A percentile compares a stretch with the other conserved stretches of the same genome.
These are phyloP conservation scores for Columbina picui DNA, from an alignment of 2,113 vertebrate genomes.

Conservation along the genomic window DNA sequence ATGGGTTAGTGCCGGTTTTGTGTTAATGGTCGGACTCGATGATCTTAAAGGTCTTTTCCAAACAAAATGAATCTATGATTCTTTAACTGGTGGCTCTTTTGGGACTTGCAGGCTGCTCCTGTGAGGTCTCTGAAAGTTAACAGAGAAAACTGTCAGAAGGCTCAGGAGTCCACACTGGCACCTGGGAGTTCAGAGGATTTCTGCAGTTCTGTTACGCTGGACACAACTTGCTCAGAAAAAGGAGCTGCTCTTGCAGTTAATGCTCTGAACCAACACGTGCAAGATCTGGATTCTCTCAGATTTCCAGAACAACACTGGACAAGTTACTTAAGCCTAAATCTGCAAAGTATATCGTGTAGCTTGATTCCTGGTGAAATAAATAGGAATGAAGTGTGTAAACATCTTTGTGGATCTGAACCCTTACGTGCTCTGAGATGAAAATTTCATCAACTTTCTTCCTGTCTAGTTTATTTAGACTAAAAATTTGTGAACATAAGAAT, in stretches of 20 bases:
- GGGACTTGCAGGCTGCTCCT: not conserved
- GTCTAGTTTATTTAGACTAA: not conserved
- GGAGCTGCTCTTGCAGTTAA: not conserved
- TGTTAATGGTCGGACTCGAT: too few relatives aligned
- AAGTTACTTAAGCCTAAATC: not conserved
- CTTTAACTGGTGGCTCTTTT: not conserved
- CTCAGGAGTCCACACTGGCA: not conserved
- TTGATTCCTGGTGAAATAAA: not conserved
- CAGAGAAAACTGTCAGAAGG: not conserved
- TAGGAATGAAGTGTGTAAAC: not conserved
- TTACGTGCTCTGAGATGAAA: not conserved
- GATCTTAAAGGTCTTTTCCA: too few relatives aligned
- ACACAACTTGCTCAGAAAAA: not conserved
- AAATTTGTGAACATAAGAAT: not conserved
- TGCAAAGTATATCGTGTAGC: not conserved
- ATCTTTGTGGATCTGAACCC: not conserved
- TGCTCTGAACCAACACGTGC: not conserved
- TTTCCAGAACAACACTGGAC: not conserved
- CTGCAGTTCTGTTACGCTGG: not conserved
- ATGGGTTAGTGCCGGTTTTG: too few relatives aligned
- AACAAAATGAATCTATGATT: too few relatives aligned
- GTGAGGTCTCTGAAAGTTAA: not conserved
- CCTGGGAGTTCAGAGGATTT: not conserved
- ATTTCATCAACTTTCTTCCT: not conserved
- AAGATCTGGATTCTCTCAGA: not conserved